These are phyloP conservation scores for Drosophila bocki DNA, from an alignment of 1,140 invertebrate species.

Conservation along the genomic window DNA sequence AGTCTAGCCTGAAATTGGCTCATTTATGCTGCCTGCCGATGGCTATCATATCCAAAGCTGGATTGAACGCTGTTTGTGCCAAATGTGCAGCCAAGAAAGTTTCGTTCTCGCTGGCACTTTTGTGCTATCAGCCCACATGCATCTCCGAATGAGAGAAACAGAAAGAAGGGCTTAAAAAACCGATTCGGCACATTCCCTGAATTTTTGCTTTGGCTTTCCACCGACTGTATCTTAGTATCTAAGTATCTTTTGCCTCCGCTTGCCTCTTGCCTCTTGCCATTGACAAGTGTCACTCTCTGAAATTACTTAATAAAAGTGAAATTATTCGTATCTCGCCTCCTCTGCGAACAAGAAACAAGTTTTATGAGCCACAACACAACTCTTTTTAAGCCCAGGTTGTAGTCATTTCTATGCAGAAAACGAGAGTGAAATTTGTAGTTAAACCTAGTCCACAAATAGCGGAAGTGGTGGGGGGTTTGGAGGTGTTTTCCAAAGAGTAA, in stretches of 20 bases:
- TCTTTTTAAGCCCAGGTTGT: not conserved
- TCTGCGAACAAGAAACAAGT: constrained; percentile 53
- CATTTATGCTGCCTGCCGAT: constrained; percentile 49
- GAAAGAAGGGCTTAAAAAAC: not conserved
- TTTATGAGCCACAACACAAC: constrained; percentile 37
- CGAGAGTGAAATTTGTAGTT: constrained; percentile 72
- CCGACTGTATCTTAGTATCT: constrained; percentile 10
- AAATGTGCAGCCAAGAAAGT: constrained; percentile 75
- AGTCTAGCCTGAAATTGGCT: constrained; percentile 72
- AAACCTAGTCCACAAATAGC: constrained; percentile 21
- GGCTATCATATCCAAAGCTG: constrained; percentile 31
- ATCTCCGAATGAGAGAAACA: not conserved
- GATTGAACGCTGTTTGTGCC: constrained; percentile 53
- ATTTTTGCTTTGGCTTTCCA: constrained; percentile 38
- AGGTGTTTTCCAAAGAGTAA: not conserved
- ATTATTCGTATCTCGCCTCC: constrained; percentile 56
- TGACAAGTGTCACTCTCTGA: constrained; percentile 70
- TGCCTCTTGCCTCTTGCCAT: constrained; percentile 12
- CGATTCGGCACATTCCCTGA: constrained; percentile 43
- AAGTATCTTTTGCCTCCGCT: constrained; percentile 1
- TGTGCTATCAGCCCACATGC: constrained; percentile 39
- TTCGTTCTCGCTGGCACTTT: constrained; percentile 48
- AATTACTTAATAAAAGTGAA: constrained; percentile 83
- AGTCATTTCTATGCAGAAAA: constrained; percentile 68
- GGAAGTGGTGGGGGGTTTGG: constrained; percentile 8